Evolutionary conservation across 1,140 invertebrate genomes (phyloP).

Genomic region (Musca domestica): DNA sequence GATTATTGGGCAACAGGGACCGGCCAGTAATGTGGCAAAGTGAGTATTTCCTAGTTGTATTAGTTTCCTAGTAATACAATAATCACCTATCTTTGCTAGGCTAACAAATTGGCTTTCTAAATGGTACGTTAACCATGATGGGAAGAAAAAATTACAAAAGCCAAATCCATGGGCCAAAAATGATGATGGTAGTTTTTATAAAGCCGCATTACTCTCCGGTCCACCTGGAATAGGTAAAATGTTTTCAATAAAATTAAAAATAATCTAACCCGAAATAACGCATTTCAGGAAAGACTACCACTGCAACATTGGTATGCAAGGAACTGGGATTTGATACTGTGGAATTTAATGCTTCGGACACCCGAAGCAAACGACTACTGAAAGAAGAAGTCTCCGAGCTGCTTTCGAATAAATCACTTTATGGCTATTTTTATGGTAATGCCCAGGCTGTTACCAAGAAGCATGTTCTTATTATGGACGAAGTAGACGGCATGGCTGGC

Average conservation of each 20-base stretch:
- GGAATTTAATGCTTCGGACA: constrained; percentile 98
- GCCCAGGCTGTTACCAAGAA: constrained; percentile 61
- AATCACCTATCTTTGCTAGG: constrained; percentile 40
- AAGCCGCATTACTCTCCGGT: constrained; percentile 91
- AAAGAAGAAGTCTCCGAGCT: constrained; percentile 79
- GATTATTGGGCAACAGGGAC: constrained; percentile 91
- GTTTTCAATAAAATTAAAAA: too few species aligned
- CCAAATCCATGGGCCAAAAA: constrained; percentile 75
- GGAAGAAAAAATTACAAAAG: constrained; percentile 63
- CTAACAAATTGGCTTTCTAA: constrained; percentile 82
- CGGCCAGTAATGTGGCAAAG: constrained; percentile 90
- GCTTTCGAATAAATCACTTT: constrained; percentile 70
- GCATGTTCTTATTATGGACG: constrained; percentile 97
- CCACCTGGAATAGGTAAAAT: constrained; percentile 90
- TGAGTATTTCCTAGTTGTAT: constrained; percentile 31
- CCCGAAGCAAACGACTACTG: constrained; percentile 85
- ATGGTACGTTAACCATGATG: constrained; percentile 82
- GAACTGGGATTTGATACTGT: constrained; percentile 87
- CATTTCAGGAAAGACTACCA: constrained; percentile 78
- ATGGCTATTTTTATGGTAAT: constrained; percentile 61
- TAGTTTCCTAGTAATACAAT: background rate
- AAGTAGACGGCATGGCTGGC: constrained; percentile 99
- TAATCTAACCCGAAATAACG: too few species aligned
- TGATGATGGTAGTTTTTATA: constrained; percentile 83
- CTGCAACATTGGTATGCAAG: constrained; percentile 76